Evolutionary conservation across 2,797 vertebrate genomes (phyloP).

Genomic region (Microhierax caerulescens): DNA sequence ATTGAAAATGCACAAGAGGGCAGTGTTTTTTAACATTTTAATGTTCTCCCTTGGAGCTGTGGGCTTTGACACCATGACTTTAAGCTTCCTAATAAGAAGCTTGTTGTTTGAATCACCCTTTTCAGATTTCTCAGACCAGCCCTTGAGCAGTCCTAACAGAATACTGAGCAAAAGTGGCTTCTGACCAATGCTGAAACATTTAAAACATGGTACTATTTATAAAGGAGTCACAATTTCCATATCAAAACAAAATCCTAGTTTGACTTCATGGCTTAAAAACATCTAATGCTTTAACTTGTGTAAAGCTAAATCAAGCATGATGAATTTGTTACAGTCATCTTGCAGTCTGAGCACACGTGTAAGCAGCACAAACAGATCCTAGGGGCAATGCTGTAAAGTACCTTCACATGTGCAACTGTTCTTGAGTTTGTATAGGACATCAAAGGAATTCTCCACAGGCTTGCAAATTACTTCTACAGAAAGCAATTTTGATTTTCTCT

Average conservation of each 20-base stretch:
- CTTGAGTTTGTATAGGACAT: not conserved
- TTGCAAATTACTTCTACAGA: not conserved
- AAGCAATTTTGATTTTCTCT: not conserved
- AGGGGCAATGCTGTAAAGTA: not conserved
- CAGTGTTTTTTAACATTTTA: not conserved
- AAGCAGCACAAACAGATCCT: not conserved
- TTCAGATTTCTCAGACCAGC: not conserved
- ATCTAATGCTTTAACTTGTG: not conserved
- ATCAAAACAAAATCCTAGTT: not conserved
- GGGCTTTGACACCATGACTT: not conserved
- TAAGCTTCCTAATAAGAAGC: not conserved
- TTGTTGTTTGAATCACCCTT: not conserved
- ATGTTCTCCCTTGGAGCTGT: not conserved
- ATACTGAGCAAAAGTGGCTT: not conserved
- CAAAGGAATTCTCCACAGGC: not conserved
- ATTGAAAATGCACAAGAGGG: not conserved
- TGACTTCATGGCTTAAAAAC: not conserved
- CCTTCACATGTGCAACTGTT: not conserved
- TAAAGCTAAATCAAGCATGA: not conserved
- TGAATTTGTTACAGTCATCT: not conserved
- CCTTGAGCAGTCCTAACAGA: not conserved
- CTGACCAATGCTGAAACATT: not conserved
- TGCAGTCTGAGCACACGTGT: accelerated
- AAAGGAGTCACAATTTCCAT: not conserved
- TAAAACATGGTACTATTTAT: not conserved